Evolutionary conservation across 2,888 invertebrate genomes (phyloP).

Genomic region (Drosophila borborema): DNA sequence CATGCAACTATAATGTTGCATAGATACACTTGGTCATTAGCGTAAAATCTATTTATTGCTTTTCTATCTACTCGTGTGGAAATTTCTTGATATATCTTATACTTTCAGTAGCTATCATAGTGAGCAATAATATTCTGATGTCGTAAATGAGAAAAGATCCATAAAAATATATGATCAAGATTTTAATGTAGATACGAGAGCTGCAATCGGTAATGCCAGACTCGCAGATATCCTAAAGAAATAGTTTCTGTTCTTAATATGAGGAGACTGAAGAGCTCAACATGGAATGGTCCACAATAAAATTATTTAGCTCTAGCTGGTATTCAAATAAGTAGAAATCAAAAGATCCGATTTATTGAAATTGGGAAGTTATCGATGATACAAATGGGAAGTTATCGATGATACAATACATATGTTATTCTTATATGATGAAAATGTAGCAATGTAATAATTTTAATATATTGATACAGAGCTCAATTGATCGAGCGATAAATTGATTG

Average conservation of each 20-base stretch:
- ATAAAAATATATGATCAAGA: neutral
- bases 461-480: too few relatives aligned
- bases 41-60: neutral
- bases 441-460: too few relatives aligned
- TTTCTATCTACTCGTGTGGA: neutral
- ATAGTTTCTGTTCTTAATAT: neutral
- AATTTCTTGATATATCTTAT: neutral
- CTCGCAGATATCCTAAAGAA: neutral
- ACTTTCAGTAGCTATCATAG: neutral
- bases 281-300: neutral
- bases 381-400: too few relatives aligned
- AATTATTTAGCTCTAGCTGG: neutral
- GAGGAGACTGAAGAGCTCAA: neutral
- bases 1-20: neutral
- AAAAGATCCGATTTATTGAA: too few relatives aligned
- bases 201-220: neutral
- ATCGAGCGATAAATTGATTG: too few relatives aligned
- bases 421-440: too few relatives aligned
- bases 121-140: neutral
- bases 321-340: too few relatives aligned
- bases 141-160: neutral
- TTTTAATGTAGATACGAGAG: neutral
- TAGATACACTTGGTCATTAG: too few relatives aligned
- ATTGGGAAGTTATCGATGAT: too few relatives aligned
- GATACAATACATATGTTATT: too few relatives aligned